Base-by-base conservation (phyloP, 2,888 invertebrate species). In the Erebia palarica region DNA sequence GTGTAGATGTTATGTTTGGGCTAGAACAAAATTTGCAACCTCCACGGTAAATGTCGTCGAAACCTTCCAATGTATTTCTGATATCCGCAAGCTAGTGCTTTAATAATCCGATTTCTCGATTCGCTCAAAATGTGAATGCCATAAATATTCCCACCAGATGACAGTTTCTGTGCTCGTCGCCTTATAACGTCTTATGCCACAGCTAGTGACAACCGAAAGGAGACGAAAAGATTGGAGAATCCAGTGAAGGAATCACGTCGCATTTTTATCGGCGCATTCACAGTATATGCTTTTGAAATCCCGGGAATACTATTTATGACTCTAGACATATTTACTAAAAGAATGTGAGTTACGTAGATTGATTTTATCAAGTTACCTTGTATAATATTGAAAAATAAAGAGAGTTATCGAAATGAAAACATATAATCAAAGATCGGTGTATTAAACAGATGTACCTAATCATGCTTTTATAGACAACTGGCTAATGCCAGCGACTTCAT, bases 181-280 rank as follows among this genome's bases (percentile, higher is more conserved):
- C 36, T 36, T 36, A 89, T 84, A 82, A 81, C 86, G 80, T 83
- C 81, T 82, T 78, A 75, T 73, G 73, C 73, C 79, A 75, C 76
- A 80, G 78, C 51, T 79, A 74, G 79, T 80, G 81, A 82, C 80
- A 80, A 79, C 82, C 75, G 73, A 75, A 73, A 77, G 72, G 82
- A 86, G 84, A 89, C 86, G 85, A 86, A 87, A 87, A 90, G 91
- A 91, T 91, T 87, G 87, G 81, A 84, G 82, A 79, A 86, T 84
- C 82, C 85, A 82, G 83, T 79, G 83, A 81, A 80, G 81, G 86
- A 85, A 91, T 88, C 91, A 91, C 90, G 92, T 90, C 84, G 84
- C 86, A 84, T 83, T 88, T 91, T 92, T 91, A 92, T 91, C 82
- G 86, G 75, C 58, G 68, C 69, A 67, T 73, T 73, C 73, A 51